Conservation (phyloP, 2,113 vertebrate genomes). For the Cinclus cinclus region DNA sequence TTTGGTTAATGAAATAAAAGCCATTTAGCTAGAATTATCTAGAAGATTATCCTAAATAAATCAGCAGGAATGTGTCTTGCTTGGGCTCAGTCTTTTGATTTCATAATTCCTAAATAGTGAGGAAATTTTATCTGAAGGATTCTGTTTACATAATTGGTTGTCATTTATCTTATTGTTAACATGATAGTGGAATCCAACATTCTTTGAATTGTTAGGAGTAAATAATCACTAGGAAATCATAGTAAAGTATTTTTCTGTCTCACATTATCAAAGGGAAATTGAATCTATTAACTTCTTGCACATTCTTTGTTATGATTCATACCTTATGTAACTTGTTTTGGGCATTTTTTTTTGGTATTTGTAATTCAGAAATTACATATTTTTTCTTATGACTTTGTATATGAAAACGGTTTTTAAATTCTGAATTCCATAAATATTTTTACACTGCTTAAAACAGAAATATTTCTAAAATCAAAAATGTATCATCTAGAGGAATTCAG, state of each 20-base stretch:
- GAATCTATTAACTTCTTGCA: background rate
- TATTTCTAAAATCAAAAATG: background rate
- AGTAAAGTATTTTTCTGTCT: constrained; percentile 10
- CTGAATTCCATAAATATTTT: background rate
- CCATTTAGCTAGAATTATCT: background rate
- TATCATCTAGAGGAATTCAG: background rate
- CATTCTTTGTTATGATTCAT: background rate
- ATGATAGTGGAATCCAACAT: background rate
- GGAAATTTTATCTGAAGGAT: background rate
- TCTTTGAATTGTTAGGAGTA: constrained; percentile 35
- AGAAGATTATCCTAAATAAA: background rate
- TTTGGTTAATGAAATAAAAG: background rate
- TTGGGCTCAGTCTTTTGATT: background rate
- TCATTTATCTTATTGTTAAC: constrained; percentile 8
- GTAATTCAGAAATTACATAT: background rate
- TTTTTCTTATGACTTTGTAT: background rate
- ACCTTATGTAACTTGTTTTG: background rate
- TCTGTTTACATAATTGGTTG: background rate
- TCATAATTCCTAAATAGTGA: background rate
- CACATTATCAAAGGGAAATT: background rate
- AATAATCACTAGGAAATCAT: background rate
- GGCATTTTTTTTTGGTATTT: background rate
- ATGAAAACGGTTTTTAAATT: background rate
- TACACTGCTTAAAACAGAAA: background rate
- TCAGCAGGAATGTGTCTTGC: background rate